Evolutionary conservation across 2,888 invertebrate species (phyloP).

Genomic region (Nesidiocoris tenuis): DNA sequence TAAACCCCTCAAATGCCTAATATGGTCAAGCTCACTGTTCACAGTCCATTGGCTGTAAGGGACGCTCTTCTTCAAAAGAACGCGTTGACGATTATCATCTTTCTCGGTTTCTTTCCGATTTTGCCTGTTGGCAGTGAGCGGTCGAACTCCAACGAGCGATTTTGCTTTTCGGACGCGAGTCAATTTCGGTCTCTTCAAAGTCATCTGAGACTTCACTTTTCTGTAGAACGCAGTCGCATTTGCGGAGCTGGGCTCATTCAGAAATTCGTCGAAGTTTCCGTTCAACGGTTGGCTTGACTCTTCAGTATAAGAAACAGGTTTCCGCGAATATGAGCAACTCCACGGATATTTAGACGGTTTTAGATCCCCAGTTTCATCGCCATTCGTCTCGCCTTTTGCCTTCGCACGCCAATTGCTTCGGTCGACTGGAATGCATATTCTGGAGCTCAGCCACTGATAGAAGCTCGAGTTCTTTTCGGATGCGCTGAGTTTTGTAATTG

Average conservation of each 20-base stretch:
- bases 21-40: slow-evolving; percentile 10
- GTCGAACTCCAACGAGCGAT: not conserved
- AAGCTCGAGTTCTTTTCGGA: slow-evolving; percentile 14
- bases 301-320: too few species aligned
- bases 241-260: too few species aligned
- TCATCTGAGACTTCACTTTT: not conserved
- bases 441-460: slow-evolving; percentile 1
- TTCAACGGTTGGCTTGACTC: too few species aligned
- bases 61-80: not conserved
- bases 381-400: too few species aligned
- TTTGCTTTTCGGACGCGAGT: not conserved
- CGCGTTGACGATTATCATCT: not conserved
- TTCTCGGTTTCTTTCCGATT: not conserved
- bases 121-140: not conserved
- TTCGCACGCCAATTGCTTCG: too few species aligned
- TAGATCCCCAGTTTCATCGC: too few species aligned
- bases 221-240: too few species aligned
- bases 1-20: slow-evolving; percentile 6
- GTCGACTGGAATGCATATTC: too few species aligned
- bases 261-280: too few species aligned
- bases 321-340: too few species aligned
- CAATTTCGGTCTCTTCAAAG: not conserved
- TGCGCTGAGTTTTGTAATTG: too few species aligned
- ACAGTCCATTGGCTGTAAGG: slow-evolving; percentile 5
- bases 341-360: too few species aligned